A percentile compares a stretch with the other conserved stretches of the same genome.
Conservation (phyloP, 1,140 invertebrate genomes). For the Caenorhabditis latens region DNA sequence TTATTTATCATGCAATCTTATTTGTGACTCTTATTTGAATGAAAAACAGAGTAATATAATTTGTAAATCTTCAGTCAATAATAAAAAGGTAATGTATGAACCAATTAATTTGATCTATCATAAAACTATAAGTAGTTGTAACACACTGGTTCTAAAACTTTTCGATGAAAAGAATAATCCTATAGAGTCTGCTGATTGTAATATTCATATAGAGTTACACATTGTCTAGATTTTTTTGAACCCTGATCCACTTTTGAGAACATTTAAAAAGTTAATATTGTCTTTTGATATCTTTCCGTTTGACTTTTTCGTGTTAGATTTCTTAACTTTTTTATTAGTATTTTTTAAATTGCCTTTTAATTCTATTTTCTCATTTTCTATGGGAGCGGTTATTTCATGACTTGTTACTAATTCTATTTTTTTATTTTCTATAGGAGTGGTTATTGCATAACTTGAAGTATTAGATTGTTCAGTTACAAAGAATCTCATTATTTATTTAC, state of each 20-base stretch:
- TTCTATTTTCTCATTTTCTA: no score
- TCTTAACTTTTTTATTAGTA: no score
- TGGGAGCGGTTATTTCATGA: no score
- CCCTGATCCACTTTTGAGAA: slow-evolving; percentile 62
- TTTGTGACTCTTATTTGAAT: slow-evolving; percentile 59
- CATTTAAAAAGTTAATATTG: slow-evolving; percentile 63
- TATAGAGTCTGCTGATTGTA: slow-evolving; percentile 58
- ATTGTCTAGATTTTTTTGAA: slow-evolving; percentile 62
- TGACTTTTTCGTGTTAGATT: no score
- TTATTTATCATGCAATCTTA: slow-evolving; percentile 63
- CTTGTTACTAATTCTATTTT: no score
- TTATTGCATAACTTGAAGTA: no score
- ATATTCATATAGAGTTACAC: slow-evolving; percentile 63
- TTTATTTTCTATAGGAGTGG: no score
- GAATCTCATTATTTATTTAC: no score
- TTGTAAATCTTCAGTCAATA: slow-evolving; percentile 55
- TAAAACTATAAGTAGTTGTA: slow-evolving; percentile 59
- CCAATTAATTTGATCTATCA: slow-evolving; percentile 65
- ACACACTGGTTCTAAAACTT: slow-evolving; percentile 64
- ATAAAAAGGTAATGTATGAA: slow-evolving; percentile 59
- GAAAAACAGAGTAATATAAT: slow-evolving; percentile 56
- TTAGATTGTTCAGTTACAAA: no score
- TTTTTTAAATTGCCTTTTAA: no score
- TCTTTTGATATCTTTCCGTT: slow-evolving; percentile 66
- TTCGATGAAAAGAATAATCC: slow-evolving; percentile 17